phyloP scores from a whole-genome alignment of 2,797 vertebrate species.

The Acestrorhynchus altus region DNA sequence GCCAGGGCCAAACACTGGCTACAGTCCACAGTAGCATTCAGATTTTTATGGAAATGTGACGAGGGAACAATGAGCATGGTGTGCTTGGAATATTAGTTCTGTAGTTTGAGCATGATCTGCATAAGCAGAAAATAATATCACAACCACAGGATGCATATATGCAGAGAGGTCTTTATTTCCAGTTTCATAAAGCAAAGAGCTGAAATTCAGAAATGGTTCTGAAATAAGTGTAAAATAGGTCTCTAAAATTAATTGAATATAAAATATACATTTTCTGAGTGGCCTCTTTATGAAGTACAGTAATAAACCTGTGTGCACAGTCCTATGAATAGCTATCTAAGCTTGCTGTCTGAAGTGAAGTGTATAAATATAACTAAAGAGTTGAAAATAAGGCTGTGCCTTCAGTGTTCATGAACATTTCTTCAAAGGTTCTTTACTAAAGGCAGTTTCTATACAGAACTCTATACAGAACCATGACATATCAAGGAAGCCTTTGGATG shows the following conservation, averaged over 20 bases:
- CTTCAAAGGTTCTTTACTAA: too few species aligned
- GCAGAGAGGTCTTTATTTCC: not conserved
- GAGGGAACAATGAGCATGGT: not conserved
- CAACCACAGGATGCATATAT: constrained; percentile 8
- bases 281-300: not conserved
- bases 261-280: not conserved
- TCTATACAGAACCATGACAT: too few species aligned
- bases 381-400: too few species aligned
- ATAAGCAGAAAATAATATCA: not conserved
- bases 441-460: too few species aligned
- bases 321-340: not conserved
- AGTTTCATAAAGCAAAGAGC: not conserved
- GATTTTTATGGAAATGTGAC: constrained; percentile 6
- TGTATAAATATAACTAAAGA: too few species aligned
- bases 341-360: not conserved
- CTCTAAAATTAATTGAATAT: not conserved
- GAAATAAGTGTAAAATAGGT: not conserved
- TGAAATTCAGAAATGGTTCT: not conserved
- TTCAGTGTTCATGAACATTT: too few species aligned
- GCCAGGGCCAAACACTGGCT: not conserved
- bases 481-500: too few species aligned
- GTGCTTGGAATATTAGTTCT: not conserved
- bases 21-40: not conserved
- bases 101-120: not conserved
- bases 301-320: not conserved